A percentile compares a stretch with the other conserved stretches of the same genome.
Conservation (phyloP, 2,888 invertebrate genomes). For the Acrocyrtus sp. region DNA sequence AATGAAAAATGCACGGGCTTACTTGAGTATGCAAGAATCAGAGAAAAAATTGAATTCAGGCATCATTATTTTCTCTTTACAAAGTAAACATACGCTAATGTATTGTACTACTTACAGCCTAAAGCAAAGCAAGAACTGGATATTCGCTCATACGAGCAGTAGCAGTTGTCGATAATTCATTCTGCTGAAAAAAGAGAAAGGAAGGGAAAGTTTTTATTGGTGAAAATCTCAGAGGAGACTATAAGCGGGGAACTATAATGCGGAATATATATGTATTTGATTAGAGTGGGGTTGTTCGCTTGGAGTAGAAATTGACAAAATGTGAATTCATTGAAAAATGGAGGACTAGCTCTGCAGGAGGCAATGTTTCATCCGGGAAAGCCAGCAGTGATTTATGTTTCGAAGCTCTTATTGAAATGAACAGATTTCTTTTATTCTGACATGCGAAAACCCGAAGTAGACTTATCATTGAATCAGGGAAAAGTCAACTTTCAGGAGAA, state of each 20-base stretch:
- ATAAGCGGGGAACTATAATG: neutral
- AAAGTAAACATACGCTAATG: constrained; percentile 2
- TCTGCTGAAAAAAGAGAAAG: neutral
- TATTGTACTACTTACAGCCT: neutral
- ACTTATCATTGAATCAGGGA: neutral
- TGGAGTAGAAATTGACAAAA: constrained; percentile 15
- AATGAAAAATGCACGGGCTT: too few relatives aligned
- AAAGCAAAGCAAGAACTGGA: neutral
- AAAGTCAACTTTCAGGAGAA: neutral
- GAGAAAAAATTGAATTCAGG: constrained; percentile 8
- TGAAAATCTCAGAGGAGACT: neutral
- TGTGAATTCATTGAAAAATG: constrained; percentile 29
- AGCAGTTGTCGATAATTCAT: neutral
- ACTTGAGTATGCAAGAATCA: neutral
- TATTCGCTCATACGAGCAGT: too few relatives aligned
- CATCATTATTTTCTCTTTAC: constrained; percentile 14
- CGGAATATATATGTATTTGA: neutral
- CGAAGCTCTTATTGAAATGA: constrained; percentile 40
- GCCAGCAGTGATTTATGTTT: constrained; percentile 38
- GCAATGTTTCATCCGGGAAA: constrained; percentile 23
- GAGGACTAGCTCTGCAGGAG: constrained; percentile 24
- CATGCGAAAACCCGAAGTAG: constrained; percentile 16
- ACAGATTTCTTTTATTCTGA: constrained; percentile 19
- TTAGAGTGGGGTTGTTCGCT: neutral
- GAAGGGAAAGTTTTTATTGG: neutral